These are phyloP conservation scores for Charanyca ferruginea DNA, from an alignment of 2,888 invertebrate genomes.

Conservation along the genomic window DNA sequence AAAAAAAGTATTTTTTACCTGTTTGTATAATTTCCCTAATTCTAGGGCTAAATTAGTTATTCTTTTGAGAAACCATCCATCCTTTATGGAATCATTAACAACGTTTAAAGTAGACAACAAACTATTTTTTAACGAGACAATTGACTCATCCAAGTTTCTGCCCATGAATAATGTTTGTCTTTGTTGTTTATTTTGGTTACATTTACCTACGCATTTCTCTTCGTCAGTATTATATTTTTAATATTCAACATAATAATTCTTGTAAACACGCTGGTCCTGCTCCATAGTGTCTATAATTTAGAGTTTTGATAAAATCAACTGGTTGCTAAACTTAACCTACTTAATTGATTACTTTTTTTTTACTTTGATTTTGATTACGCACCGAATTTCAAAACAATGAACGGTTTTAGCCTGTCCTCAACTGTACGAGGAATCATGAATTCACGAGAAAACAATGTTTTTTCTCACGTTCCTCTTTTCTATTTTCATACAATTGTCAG, in stretches of 20 bases:
- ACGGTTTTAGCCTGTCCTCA: conserved; percentile 23
- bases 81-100: neutral
- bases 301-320: too few relatives aligned
- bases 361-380: too few relatives aligned
- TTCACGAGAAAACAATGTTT: conserved; percentile 37
- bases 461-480: conserved; percentile 31
- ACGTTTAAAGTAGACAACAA: neutral
- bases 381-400: conserved; percentile 33
- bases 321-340: too few relatives aligned
- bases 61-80: neutral
- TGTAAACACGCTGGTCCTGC: too few relatives aligned
- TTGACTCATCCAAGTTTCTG: conserved; percentile 11
- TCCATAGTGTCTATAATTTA: too few relatives aligned
- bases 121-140: neutral
- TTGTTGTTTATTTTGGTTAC: conserved; percentile 17
- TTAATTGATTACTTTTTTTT: too few relatives aligned
- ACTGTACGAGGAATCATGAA: conserved; percentile 16
- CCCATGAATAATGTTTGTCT: conserved; percentile 9
- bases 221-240: conserved; percentile 58
- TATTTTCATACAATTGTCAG: conserved; percentile 30
- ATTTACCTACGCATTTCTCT: conserved; percentile 33
- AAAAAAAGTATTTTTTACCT: too few relatives aligned
- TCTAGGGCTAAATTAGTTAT: neutral
- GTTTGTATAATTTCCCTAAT: neutral
- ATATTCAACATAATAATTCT: too few relatives aligned